Base-by-base conservation (phyloP, 2,797 vertebrate species). In the Calcarius lapponicus region DNA sequence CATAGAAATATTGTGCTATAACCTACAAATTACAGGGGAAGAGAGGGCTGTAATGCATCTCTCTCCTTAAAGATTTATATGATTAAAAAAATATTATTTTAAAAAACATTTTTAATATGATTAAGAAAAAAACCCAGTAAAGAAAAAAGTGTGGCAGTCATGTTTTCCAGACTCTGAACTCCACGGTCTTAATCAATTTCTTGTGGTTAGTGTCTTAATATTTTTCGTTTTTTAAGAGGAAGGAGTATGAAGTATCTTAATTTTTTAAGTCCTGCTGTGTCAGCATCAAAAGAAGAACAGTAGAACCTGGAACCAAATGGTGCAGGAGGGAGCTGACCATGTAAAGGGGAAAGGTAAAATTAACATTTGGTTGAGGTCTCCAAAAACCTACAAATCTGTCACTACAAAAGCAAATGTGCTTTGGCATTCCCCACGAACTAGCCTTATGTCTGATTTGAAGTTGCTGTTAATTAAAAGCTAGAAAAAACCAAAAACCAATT, bases 1-100 rank as follows among this genome's bases (percentile, higher is more conserved):
- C 84, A 92, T 81, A 58, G 91, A 95, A 90, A 70, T 64, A 78
- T 43, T 70, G 36, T 86, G 72, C 72, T 57, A 36, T 50, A 85
- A 86, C 34, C 65, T 62, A 64, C 40, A 57, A 40, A 34, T 14
- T 50, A 40, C 4, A 31, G 25, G 48, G 20, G 11, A 45, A 80
- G 53, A 61, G 21, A 51, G 7, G 8, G 6, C 9, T 17, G 22
- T 48, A 88, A 86, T 20, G 8, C 29, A 85, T 13, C 11, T 57
- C 58, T 64, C 17, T 56, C 42, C 53, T 40, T 70, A 54, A 88
- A 75, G 14, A 7, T 62, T 42, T 21, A 67, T 43, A n/a, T 4
- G 10, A 48, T 18, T 57, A 19, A 34, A 4, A 38, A 26, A 75
- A 25, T 21, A 31, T 11, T 31, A 61, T 15, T 61, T 38, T 7